phyloP scores from a whole-genome alignment of 2,113 vertebrate species.

The Fregetta grallaria region DNA sequence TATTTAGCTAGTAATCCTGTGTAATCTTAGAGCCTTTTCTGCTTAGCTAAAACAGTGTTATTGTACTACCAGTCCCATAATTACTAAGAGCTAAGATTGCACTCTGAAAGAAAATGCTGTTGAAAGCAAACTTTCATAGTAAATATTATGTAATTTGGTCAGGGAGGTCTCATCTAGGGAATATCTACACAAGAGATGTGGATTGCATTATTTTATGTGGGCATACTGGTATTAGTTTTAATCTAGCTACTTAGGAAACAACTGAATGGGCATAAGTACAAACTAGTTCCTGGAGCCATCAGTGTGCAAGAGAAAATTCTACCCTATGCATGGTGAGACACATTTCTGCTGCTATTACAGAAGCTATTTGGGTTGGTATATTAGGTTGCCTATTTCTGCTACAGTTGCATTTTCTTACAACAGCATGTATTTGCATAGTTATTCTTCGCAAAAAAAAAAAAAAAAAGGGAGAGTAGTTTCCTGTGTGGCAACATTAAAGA shows the following conservation, averaged over 20 bases:
- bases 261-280: background rate
- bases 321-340: fast-evolving
- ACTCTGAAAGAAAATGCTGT: background rate
- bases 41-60: background rate
- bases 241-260: background rate
- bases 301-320: background rate
- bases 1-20: background rate
- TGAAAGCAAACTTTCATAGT: background rate
- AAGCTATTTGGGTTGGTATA: background rate
- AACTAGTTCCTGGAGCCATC: background rate
- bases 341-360: background rate
- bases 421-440: background rate
- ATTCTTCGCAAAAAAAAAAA: background rate
- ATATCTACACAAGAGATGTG: background rate
- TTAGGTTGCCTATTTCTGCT: background rate
- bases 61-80: background rate
- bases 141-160: background rate
- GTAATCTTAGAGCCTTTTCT: background rate
- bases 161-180: background rate
- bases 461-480: background rate
- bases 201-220: background rate
- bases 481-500: background rate
- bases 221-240: background rate
- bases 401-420: background rate
- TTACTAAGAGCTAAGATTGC: background rate